Base-by-base conservation (phyloP, 2,888 invertebrate species). In the Drosophila fulvimacula region DNA sequence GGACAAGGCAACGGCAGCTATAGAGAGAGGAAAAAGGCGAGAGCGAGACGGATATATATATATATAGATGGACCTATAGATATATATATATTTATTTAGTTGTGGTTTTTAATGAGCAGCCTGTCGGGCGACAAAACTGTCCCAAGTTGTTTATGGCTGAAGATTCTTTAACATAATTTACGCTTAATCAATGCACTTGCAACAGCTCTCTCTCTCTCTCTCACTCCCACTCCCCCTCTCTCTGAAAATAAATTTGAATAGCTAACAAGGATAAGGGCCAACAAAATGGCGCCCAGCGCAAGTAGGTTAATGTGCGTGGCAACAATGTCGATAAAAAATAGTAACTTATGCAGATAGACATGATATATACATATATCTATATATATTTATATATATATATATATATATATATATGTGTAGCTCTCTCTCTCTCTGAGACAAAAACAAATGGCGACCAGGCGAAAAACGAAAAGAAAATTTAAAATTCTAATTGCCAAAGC, bases 231-330 rank as follows among this genome's bases (percentile, higher is more conserved):
- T 15, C 5, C 11, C 21, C 27, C 41, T 38, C 17, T 39, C 24
- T 36, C 3, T 34, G 24, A 10, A 11, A n/a, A 24, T 27, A 71
- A 81, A 89, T 89, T 82, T 82, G 71, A 85, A 87, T 88, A 82
- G 76, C 73, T 89, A 78, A 78, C 81, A 87, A 79, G 84, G 71
- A 81, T 79, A 76, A 77, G 64, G 39, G 65, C 60, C 61, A 56
- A 57, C 62, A 84, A 83, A 70, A 78, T 72, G 81, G 78, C 88
- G 69, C 64, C 70, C 85, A 71, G 74, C 55, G 44, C 65, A 88
- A 83, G 86, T 83, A 83, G 83, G 83, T 83, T 83, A 83, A 83
- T 83, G 83, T 85, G 83, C 82, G 80, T 58, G 49, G 66, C 56
- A 56, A 63, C 78, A 59, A 70, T 69, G 80, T 75, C 82, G 86